These are phyloP conservation scores for Cerastoderma edule DNA, from an alignment of 2,888 invertebrate species.

Conservation along the genomic window DNA sequence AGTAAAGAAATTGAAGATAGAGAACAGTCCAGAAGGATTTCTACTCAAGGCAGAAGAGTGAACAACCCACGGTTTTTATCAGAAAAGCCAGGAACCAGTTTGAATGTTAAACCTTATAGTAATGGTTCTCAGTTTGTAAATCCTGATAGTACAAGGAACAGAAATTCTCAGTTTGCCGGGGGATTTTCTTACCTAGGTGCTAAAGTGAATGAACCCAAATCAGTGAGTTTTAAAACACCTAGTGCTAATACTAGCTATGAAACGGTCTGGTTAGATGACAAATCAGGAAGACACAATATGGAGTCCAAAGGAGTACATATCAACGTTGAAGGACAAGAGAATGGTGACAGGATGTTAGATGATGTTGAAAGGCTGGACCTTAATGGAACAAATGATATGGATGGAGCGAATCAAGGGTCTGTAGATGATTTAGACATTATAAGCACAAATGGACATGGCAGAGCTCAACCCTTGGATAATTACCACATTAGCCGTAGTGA, in stretches of 20 bases:
- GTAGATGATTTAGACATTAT: conserved; percentile 19
- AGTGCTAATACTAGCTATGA: not conserved
- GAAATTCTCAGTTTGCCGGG: not conserved
- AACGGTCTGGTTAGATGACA: not conserved
- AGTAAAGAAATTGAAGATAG: conserved; percentile 14
- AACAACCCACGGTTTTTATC: conserved; percentile 15
- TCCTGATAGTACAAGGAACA: not conserved
- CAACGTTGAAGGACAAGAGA: not conserved
- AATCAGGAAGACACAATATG: not conserved
- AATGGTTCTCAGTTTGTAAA: not conserved
- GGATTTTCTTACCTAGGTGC: conserved; percentile 24
- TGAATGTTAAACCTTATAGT: not conserved
- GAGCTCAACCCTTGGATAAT: not conserved
- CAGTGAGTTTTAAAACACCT: conserved; percentile 11
- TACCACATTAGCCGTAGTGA: not conserved
- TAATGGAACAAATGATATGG: conserved; percentile 7
- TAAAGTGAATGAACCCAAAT: not conserved
- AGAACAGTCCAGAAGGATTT: not conserved
- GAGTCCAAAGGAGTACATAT: not conserved
- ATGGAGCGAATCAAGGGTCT: conserved; percentile 20
- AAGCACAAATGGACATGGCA: conserved; percentile 10
- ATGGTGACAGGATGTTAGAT: not conserved
- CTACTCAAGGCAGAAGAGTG: not conserved
- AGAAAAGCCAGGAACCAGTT: not conserved
- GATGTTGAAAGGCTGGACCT: not conserved